Evolutionary conservation across 2,797 vertebrate genomes (phyloP).

Genomic region (Parotocinclus haroldoi): DNA sequence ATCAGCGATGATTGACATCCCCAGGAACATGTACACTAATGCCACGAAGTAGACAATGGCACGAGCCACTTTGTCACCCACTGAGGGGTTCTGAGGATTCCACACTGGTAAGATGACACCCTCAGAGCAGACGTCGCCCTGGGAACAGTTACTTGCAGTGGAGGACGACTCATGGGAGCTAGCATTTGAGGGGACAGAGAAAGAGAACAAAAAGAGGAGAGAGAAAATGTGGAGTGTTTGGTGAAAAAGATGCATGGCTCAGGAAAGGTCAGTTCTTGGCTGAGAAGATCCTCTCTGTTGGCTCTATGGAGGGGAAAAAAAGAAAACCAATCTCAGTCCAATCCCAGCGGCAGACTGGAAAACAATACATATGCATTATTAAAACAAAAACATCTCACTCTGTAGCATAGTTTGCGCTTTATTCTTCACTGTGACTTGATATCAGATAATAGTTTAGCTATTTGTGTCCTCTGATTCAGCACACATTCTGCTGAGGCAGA

Average conservation of each 20-base stretch:
- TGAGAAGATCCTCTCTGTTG: slow-evolving; percentile 7
- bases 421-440: too few species aligned
- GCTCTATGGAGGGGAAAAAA: slow-evolving; percentile 21
- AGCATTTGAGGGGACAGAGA: slow-evolving; percentile 35
- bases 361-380: too few species aligned
- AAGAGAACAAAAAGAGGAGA: slow-evolving; percentile 27
- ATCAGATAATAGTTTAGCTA: too few species aligned
- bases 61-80: slow-evolving; percentile 80
- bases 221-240: slow-evolving; percentile 13
- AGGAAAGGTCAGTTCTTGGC: slow-evolving; percentile 13
- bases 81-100: slow-evolving; percentile 81
- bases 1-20: slow-evolving; percentile 84
- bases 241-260: slow-evolving; percentile 19
- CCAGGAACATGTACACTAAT: slow-evolving; percentile 83
- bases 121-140: slow-evolving; percentile 66
- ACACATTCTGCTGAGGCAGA: too few species aligned
- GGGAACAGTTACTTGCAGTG: slow-evolving; percentile 59
- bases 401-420: too few species aligned
- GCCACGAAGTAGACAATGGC: slow-evolving; percentile 84
- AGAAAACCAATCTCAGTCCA: background rate
- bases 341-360: too few species aligned
- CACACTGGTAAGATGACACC: slow-evolving; percentile 80
- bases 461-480: too few species aligned
- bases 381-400: too few species aligned
- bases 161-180: slow-evolving; percentile 36